Conservation (phyloP, 92 coral and sea anemone species). For the Galaxea fascicularis region DNA sequence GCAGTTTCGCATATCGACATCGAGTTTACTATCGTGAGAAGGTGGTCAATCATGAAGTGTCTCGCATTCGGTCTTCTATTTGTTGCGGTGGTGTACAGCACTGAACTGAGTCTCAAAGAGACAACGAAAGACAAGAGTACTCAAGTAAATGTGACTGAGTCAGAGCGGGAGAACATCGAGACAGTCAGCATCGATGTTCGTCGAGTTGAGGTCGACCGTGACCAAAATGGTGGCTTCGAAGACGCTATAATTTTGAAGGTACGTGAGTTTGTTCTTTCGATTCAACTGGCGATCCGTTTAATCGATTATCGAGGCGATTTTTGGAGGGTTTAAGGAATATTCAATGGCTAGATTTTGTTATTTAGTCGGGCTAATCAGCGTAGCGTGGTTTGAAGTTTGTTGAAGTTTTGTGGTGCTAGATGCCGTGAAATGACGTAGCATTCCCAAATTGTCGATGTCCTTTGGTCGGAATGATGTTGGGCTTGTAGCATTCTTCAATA, state of each 20-base stretch:
- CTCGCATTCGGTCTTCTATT: constrained; percentile 29
- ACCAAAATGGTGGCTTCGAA: constrained; percentile 69
- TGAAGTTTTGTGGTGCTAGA: not conserved
- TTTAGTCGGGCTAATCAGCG: not conserved
- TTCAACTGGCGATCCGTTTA: not conserved
- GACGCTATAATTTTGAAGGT: constrained; percentile 75
- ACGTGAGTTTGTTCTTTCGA: not conserved
- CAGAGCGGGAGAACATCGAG: constrained; percentile 53
- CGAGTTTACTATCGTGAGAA: not conserved
- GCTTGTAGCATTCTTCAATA: not conserved
- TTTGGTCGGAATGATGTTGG: not conserved
- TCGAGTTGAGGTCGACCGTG: constrained; percentile 62
- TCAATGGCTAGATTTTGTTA: not conserved
- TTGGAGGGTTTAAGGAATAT: not conserved
- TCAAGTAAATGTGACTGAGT: constrained; percentile 55
- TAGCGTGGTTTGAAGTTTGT: not conserved
- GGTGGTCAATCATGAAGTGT: constrained; percentile 1
- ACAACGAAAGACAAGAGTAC: constrained; percentile 23
- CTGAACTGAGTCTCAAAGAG: constrained; percentile 15
- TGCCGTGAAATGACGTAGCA: constrained; percentile 17
- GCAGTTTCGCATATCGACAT: too few relatives aligned
- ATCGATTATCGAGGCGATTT: not conserved
- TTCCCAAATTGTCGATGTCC: not conserved
- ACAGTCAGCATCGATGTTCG: constrained; percentile 62
- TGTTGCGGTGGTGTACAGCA: constrained; percentile 15